Evolutionary conservation across 2,113 vertebrate genomes (phyloP).

Genomic region (Tonatia bakeri): DNA sequence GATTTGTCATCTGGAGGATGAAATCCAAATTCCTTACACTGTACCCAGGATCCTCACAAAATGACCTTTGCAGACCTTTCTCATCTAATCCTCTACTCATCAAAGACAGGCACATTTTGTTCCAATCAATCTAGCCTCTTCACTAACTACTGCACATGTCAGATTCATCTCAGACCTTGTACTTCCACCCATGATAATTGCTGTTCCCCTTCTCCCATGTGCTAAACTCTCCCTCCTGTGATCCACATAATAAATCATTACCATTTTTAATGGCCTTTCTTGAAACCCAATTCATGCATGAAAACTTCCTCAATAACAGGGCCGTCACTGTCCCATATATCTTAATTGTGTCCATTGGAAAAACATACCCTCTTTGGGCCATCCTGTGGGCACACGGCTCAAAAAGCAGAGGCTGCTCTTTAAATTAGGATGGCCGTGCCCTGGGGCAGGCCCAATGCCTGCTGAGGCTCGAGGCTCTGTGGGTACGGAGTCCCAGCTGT

Average conservation of each 20-base stretch:
- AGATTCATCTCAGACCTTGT: background rate
- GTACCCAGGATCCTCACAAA: background rate
- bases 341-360: background rate
- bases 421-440: background rate
- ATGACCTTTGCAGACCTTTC: background rate
- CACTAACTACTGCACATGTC: background rate
- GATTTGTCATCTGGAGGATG: slow-evolving; percentile 29
- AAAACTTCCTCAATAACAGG: background rate
- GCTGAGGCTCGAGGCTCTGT: background rate
- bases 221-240: background rate
- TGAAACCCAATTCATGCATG: background rate
- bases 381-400: background rate
- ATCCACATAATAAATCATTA: background rate
- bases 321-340: background rate
- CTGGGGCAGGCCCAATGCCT: background rate
- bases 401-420: background rate
- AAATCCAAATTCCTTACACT: slow-evolving; percentile 39
- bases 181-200: background rate
- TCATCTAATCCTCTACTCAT: background rate
- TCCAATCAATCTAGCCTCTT: background rate
- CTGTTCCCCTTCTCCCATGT: accelerated
- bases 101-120: background rate
- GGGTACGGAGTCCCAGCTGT: background rate
- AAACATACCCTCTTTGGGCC: background rate
- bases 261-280: background rate